Conservation (phyloP, 2,888 invertebrate genomes). For the Mythimna pallens region DNA sequence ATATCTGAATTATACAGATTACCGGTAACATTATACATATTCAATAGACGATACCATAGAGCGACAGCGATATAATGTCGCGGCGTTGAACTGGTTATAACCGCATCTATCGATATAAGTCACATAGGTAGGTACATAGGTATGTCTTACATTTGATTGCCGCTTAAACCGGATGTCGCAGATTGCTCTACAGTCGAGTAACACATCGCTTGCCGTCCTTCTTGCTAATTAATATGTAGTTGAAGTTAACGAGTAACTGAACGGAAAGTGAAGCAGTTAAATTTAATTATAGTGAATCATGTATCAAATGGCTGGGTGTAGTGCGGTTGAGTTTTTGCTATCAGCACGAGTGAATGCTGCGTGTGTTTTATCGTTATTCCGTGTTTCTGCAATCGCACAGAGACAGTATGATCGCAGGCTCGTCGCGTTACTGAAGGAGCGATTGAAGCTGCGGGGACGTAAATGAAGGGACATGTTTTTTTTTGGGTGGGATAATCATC, state of each 20-base stretch:
- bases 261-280: conserved; percentile 17
- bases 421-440: not conserved
- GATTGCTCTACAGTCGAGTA: conserved; percentile 44
- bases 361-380: conserved; percentile 1
- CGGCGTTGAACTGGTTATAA: conserved; percentile 9
- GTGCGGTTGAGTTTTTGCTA: not conserved
- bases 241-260: conserved; percentile 18
- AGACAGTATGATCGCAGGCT: not conserved
- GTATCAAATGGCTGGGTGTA: conserved; percentile 7
- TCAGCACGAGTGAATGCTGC: not conserved
- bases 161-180: conserved; percentile 47
- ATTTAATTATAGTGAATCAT: conserved; percentile 12
- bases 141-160: conserved; percentile 34
- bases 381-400: not conserved
- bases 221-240: conserved; percentile 37
- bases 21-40: no score
- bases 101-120: not conserved
- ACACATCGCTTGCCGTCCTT: conserved; percentile 36
- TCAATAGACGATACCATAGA: no score
- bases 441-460: no score
- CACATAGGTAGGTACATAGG: not conserved
- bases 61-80: not conserved
- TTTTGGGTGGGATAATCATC: no score
- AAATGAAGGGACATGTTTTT: no score
- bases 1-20: no score